These are phyloP conservation scores for Agrotis clavis DNA, from an alignment of 2,888 invertebrate species.

Conservation along the genomic window DNA sequence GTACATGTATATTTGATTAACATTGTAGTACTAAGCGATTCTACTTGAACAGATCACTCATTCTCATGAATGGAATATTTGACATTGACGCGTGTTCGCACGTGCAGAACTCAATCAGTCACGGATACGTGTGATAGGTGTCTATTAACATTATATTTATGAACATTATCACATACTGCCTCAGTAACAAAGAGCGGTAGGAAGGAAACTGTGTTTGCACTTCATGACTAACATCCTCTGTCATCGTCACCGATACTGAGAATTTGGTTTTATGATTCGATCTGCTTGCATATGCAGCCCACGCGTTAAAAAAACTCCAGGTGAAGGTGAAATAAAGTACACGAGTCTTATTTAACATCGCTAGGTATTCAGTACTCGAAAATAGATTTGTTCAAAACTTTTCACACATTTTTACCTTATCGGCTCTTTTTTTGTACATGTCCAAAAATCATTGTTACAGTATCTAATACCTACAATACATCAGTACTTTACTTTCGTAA, in stretches of 20 bases:
- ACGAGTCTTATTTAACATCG: constrained; percentile 31
- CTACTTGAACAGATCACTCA: constrained; percentile 64
- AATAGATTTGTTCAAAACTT: constrained; percentile 18
- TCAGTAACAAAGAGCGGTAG: constrained; percentile 65
- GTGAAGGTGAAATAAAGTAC: constrained; percentile 44
- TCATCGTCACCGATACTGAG: constrained; percentile 70
- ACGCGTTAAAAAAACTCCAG: constrained; percentile 66
- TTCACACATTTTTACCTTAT: constrained; percentile 19
- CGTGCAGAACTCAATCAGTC: constrained; percentile 52
- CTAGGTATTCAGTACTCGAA: constrained; percentile 7
- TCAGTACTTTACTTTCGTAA: constrained; percentile 3
- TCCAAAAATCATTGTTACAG: constrained; percentile 18
- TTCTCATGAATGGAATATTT: constrained; percentile 79
- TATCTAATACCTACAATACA: constrained; percentile 22
- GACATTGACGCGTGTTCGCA: constrained; percentile 70
- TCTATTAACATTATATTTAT: constrained; percentile 50
- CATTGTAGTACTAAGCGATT: constrained; percentile 67
- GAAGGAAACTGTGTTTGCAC: constrained; percentile 65
- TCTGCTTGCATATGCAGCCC: constrained; percentile 65
- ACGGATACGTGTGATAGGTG: constrained; percentile 49
- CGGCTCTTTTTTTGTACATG: constrained; percentile 17
- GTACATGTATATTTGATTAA: constrained; percentile 63
- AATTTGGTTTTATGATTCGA: constrained; percentile 68
- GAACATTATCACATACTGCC: constrained; percentile 46
- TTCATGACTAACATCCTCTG: constrained; percentile 74